These are phyloP conservation scores for human DNA, from an alignment of 2,113 vertebrate species.

Conservation along the genomic window DNA sequence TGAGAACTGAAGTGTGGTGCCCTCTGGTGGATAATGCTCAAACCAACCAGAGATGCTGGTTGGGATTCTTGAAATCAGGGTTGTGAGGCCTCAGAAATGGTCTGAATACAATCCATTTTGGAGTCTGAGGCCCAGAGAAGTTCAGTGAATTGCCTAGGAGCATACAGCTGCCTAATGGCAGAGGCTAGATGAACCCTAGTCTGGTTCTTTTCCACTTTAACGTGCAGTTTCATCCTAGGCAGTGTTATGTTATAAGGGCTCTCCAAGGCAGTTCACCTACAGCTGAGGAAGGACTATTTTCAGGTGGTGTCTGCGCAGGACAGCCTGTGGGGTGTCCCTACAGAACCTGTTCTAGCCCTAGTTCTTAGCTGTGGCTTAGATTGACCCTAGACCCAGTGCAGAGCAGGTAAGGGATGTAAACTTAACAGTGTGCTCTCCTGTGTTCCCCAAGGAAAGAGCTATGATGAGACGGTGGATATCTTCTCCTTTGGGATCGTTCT, in stretches of 20 bases:
- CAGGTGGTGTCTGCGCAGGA: neutral
- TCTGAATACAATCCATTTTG: neutral
- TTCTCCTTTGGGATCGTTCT: slow-evolving; percentile 98
- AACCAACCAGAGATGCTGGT: neutral
- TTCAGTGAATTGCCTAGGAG: neutral
- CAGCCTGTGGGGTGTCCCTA: neutral
- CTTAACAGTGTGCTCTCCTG: slow-evolving; percentile 49
- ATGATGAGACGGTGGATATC: slow-evolving; percentile 97
- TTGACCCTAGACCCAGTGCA: neutral
- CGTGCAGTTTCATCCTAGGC: neutral
- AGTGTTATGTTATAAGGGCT: neutral
- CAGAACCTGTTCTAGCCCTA: neutral
- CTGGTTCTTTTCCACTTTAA: neutral
- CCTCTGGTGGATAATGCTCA: slow-evolving; percentile 57
- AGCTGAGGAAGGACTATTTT: neutral
- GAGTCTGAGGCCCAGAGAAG: neutral
- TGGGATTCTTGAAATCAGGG: neutral
- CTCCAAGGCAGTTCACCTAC: neutral
- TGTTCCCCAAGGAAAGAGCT: slow-evolving; percentile 92
- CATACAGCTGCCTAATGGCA: neutral
- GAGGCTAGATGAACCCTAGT: neutral
- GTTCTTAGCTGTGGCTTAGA: neutral
- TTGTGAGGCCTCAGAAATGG: neutral
- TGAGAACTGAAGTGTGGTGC: slow-evolving; percentile 32
- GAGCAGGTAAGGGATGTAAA: neutral